Evolutionary conservation across 2,888 invertebrate species (phyloP).

Genomic region (Tachina grossa): DNA sequence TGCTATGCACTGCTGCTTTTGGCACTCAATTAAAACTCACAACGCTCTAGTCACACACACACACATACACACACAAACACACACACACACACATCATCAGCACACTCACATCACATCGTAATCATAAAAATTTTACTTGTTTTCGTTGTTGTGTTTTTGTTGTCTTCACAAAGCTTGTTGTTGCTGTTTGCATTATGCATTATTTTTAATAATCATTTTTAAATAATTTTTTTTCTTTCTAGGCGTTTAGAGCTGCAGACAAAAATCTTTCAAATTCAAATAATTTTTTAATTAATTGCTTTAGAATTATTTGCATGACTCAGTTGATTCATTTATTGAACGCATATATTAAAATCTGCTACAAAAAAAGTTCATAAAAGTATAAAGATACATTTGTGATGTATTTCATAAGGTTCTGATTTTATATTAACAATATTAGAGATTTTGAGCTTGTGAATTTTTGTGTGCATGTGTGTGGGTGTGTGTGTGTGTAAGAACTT

Average conservation of each 20-base stretch:
- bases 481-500: background rate
- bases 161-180: background rate
- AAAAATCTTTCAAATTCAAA: conserved; percentile 5
- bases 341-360: background rate
- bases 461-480: background rate
- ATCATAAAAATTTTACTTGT: background rate
- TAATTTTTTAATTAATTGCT: conserved; percentile 43
- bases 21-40: conserved; percentile 71
- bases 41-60: conserved; percentile 1
- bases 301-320: conserved; percentile 5
- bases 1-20: conserved; percentile 71
- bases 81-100: background rate
- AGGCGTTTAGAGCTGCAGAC: background rate
- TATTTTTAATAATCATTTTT: background rate
- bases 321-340: background rate
- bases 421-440: conserved; percentile 50
- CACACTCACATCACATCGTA: background rate
- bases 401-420: conserved; percentile 32
- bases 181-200: background rate
- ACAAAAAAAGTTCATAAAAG: background rate
- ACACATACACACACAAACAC: background rate
- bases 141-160: background rate
- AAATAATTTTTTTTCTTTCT: background rate
- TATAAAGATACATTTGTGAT: background rate
- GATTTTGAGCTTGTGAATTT: conserved; percentile 9